Evolutionary conservation across 2,888 invertebrate genomes (phyloP), one percentile per base, ranked within the genome.

Genomic region (Anticlea derivata): DNA sequence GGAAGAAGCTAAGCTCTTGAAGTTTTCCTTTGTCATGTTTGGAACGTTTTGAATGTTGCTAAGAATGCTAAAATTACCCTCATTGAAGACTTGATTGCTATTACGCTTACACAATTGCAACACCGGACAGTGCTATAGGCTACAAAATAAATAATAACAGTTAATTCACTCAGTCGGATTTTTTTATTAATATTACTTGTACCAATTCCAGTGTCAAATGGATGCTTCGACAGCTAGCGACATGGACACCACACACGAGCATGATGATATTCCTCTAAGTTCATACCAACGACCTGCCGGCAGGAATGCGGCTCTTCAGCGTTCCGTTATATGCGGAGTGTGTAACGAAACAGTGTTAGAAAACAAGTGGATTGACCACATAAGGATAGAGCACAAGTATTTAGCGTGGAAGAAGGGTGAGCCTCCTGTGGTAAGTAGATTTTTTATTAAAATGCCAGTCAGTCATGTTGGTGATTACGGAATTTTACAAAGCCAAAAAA

Each of bases 351-450:
- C 61, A 7, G 46, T 79, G 5, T 20, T 50, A 5, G 44, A 40
- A 0, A 27, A 50, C 1, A 31, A 55, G 1, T 82, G 83, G 83
- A 55, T 70, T 4, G 57, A 68, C 7, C 83, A 84, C 41, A 74
- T 77, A 20, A 58, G 59, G 11, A 59, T 39, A 3, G 53, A 70
- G 52, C 84, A 84, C 39, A 66, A 73, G 17, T 84, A 84, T 57
- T 37, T 83, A 23, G 83, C 83, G 0, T 83, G 82, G 80, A 68
- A 60, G 58, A 62, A 62, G 6, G 83, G 76, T 2, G 69, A 70
- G n/a, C 12, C 49, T 7, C 68, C 75, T 35, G 44, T 81, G 67
- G 93, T 93, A 84, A 87, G 79, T 74, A 41, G 1, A 20, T 1
- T 6, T 12, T 12, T 20, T 6, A 11, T n/a, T 20, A 4, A 23